These are phyloP conservation scores for Colletes gigas DNA, from an alignment of 1,140 invertebrate species.

Conservation along the genomic window DNA sequence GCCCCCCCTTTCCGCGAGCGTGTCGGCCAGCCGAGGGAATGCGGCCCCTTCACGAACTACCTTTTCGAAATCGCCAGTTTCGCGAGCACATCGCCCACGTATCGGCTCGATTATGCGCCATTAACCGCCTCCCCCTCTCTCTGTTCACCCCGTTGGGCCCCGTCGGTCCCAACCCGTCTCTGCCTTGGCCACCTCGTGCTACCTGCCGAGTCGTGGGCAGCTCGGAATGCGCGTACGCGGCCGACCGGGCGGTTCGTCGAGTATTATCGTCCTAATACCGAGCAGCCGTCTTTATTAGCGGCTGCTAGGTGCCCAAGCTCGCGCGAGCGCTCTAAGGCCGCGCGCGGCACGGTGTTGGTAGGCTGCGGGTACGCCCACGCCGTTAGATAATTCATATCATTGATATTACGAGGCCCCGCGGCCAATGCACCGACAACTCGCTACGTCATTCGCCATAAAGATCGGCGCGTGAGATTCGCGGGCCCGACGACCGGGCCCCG, in stretches of 20 bases:
- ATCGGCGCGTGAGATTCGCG: slow-evolving; percentile 48
- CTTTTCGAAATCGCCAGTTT: slow-evolving; percentile 49
- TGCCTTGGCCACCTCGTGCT: slow-evolving; percentile 56
- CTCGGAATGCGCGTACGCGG: slow-evolving; percentile 58
- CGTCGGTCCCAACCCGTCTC: slow-evolving; percentile 25
- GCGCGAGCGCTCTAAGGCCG: neutral
- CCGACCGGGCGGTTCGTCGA: neutral
- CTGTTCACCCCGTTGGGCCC: neutral
- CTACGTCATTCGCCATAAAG: slow-evolving; percentile 51
- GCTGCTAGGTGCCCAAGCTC: neutral
- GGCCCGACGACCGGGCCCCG: neutral
- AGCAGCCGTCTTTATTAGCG: slow-evolving; percentile 55
- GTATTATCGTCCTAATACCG: slow-evolving; percentile 68
- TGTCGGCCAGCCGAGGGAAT: slow-evolving; percentile 25
- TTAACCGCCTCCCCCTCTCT: slow-evolving; percentile 23
- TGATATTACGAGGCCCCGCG: slow-evolving; percentile 53
- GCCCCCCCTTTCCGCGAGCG: slow-evolving; percentile 12
- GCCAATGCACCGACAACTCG: slow-evolving; percentile 53
- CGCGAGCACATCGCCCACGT: slow-evolving; percentile 39
- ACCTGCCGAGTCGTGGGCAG: slow-evolving; percentile 70
- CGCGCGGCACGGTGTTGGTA: slow-evolving; percentile 17
- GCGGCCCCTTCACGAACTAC: slow-evolving; percentile 17
- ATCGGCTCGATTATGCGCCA: slow-evolving; percentile 44
- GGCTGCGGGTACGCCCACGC: slow-evolving; percentile 60
- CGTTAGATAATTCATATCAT: slow-evolving; percentile 68